phyloP scores from a whole-genome alignment of 2,888 invertebrate genomes.

The Rutpela maculata region DNA sequence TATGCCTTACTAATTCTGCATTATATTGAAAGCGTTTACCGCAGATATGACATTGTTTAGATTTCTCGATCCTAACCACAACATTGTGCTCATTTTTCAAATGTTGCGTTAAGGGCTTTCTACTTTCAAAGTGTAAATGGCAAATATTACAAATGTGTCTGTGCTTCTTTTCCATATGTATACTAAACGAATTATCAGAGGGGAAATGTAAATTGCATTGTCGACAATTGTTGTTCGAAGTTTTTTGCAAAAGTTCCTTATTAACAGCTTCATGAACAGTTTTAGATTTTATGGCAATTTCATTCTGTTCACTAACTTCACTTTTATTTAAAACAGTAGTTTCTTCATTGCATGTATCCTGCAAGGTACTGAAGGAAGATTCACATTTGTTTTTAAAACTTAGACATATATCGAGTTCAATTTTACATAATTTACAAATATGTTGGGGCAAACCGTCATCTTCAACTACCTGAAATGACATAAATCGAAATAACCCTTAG shows the following conservation, averaged over 20 bases:
- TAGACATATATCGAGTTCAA: constrained; percentile 54
- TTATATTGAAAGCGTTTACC: constrained; percentile 55
- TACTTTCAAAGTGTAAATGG: constrained; percentile 42
- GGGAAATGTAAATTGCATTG: constrained; percentile 34
- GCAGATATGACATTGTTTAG: constrained; percentile 59
- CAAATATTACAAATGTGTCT: constrained; percentile 41
- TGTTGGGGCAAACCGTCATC: constrained; percentile 57
- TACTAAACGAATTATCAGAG: constrained; percentile 37
- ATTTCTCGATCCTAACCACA: constrained; percentile 23
- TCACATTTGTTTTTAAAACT: constrained; percentile 60
- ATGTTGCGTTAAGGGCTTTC: constrained; percentile 21
- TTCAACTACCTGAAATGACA: constrained; percentile 49
- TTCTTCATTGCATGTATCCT: constrained; percentile 5
- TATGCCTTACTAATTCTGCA: constrained; percentile 53
- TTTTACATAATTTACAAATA: constrained; percentile 57
- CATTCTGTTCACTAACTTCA: constrained; percentile 22
- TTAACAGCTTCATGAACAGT: neutral
- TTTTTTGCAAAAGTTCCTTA: neutral
- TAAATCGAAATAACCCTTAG: constrained; percentile 25
- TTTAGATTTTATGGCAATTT: constrained; percentile 24
- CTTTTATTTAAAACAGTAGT: neutral
- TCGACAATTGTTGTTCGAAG: neutral
- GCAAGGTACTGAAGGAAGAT: constrained; percentile 47
- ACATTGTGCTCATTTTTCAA: constrained; percentile 12
- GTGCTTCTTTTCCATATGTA: constrained; percentile 46